Percentiles rank a stretch among this genome's conserved stretches.
Conservation (phyloP, 1,140 invertebrate species). For the Solenopsis invicta region DNA sequence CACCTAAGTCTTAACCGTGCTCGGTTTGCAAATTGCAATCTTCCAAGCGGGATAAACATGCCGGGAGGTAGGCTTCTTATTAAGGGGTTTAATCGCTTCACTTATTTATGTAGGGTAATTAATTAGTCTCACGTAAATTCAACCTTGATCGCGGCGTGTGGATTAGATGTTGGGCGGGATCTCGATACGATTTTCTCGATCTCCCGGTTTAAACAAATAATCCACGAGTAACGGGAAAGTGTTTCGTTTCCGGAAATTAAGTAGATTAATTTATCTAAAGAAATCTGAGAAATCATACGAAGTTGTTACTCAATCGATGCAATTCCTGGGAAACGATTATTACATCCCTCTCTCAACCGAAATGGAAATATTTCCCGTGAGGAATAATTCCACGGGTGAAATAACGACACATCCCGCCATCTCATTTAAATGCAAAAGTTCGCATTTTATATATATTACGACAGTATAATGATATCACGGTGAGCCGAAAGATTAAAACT, state of each 20-base stretch:
- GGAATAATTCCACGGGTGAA: conserved; percentile 14
- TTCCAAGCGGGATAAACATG: conserved; percentile 71
- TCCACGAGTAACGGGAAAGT: neutral
- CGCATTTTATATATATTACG: conserved; percentile 44
- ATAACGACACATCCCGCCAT: neutral
- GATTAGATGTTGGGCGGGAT: neutral
- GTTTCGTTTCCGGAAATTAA: neutral
- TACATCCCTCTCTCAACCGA: neutral
- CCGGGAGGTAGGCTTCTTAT: conserved; percentile 67
- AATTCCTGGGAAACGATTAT: conserved; percentile 21
- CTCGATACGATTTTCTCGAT: conserved; percentile 1
- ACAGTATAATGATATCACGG: conserved; percentile 32
- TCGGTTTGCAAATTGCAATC: conserved; percentile 73
- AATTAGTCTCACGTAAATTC: conserved; percentile 55
- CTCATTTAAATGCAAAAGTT: conserved; percentile 56
- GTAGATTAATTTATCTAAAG: neutral
- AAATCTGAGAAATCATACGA: neutral
- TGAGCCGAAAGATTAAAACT: conserved; percentile 46
- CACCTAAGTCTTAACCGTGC: conserved; percentile 68
- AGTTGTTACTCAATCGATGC: neutral
- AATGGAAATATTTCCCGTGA: conserved; percentile 3
- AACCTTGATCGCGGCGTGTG: conserved; percentile 8
- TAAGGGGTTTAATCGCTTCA: conserved; percentile 67
- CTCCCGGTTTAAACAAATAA: neutral
- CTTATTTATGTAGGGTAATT: conserved; percentile 74